Conservation (phyloP, 2,888 invertebrate species). For the Metacarcinus magister region DNA sequence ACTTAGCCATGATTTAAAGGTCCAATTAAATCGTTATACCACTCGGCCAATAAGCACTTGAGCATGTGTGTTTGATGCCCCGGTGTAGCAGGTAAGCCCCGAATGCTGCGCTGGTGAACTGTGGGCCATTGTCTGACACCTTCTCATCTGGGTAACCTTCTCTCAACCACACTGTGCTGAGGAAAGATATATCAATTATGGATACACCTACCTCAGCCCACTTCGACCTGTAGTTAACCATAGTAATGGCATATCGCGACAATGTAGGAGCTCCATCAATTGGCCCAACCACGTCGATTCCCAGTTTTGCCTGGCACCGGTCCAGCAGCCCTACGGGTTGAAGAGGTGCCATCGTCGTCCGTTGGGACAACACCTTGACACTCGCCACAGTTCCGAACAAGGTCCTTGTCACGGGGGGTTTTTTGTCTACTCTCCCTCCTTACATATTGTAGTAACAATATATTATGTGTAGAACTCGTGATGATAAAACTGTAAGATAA, state of each 20-base stretch:
- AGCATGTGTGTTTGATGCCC: neutral
- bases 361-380: neutral
- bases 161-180: slow-evolving; percentile 32
- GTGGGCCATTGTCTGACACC: slow-evolving; percentile 6
- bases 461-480: too few species aligned
- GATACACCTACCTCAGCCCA: slow-evolving; percentile 17
- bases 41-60: neutral
- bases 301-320: slow-evolving; percentile 17
- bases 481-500: too few species aligned
- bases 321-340: slow-evolving; percentile 19
- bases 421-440: too few species aligned
- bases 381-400: slow-evolving; percentile 3
- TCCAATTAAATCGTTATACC: slow-evolving; percentile 3
- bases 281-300: slow-evolving; percentile 10
- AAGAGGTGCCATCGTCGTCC: neutral
- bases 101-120: neutral
- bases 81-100: neutral
- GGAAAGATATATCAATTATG: neutral
- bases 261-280: slow-evolving; percentile 19
- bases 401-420: too few species aligned
- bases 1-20: neutral
- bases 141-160: slow-evolving; percentile 19
- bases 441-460: too few species aligned
- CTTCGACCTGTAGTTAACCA: neutral
- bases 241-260: neutral